phyloP scores from a whole-genome alignment of 2,113 vertebrate species.

The Procavia capensis region DNA sequence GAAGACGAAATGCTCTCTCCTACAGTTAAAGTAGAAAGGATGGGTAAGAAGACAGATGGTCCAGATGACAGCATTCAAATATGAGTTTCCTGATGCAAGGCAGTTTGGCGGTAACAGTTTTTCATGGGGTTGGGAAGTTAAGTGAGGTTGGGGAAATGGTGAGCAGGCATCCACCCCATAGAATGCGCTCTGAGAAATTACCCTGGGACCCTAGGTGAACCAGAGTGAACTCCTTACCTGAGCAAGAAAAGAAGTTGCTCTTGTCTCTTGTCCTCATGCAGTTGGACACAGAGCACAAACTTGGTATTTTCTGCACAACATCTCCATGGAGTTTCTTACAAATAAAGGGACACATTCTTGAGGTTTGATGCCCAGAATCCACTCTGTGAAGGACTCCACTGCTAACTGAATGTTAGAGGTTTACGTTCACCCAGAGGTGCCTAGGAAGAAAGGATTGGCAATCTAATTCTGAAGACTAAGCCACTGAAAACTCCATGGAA shows the following conservation, averaged over 20 bases:
- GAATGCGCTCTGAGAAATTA: neutral
- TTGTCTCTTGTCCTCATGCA: neutral
- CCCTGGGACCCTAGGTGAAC: neutral
- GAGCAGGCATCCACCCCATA: neutral
- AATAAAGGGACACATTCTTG: neutral
- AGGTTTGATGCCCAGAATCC: neutral
- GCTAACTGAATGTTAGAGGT: no score
- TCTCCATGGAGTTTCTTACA: neutral
- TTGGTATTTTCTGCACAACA: neutral
- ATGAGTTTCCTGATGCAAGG: neutral
- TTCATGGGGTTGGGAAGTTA: neutral
- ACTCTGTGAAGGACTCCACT: no score
- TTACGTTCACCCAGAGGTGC: no score
- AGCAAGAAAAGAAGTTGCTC: neutral
- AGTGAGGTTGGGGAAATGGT: neutral
- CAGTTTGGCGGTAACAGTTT: neutral
- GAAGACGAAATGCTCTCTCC: neutral
- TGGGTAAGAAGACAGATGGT: neutral
- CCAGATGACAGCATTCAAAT: neutral
- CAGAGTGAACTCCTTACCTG: neutral
- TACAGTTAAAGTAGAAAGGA: neutral
- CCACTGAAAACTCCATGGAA: no score
- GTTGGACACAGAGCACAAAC: neutral
- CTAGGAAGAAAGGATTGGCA: no score
- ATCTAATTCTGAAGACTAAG: no score